Base-by-base conservation (phyloP, 2,888 invertebrate genomes). In the Choreutis nemorana region DNA sequence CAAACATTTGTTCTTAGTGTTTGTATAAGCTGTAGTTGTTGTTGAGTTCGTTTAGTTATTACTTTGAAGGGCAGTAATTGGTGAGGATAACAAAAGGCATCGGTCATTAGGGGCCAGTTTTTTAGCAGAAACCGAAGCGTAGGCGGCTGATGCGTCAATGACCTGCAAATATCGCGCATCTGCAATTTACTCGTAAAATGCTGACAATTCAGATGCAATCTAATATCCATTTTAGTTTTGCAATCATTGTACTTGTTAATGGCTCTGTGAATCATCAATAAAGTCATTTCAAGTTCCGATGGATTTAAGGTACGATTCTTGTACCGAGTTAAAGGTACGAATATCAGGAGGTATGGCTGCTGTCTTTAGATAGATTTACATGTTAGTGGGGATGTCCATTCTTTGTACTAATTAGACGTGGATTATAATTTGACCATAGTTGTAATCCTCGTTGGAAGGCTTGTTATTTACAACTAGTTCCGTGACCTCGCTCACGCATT, bases 401-500 rank as follows among this genome's bases (percentile, higher is more conserved):
- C n/a, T n/a, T n/a, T n/a, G n/a, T n/a, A n/a, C n/a, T 53, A 31
- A 28, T 22, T 28, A 31, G 30, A 35, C 37, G 30, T 40, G 34
- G 36, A 36, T 38, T 38, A 54, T 57, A 57, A 63, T 61, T 57
- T 50, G 49, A 61, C 56, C 55, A 60, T 50, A 62, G 57, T 59
- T 50, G 50, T 57, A 56, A 63, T 66, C 60, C 60, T 71, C 63
- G 56, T 64, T 58, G 60, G 62, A 65, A 70, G 65, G 62, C 66
- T 66, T 72, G 77, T 77, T 72, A 75, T 71, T 71, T 67, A 75
- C 75, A 71, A 78, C 75, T 77, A 78, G 78, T 75, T 78, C 73
- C 65, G 77, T 78, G 78, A 78, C 78, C 78, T 78, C 78, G 78
- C 78, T 73, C 71, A 78, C 77, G 72, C 78, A 77, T 78, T 75